Evolutionary conservation across 2,113 vertebrate species (phyloP).

Genomic region (Notiomystis cincta): DNA sequence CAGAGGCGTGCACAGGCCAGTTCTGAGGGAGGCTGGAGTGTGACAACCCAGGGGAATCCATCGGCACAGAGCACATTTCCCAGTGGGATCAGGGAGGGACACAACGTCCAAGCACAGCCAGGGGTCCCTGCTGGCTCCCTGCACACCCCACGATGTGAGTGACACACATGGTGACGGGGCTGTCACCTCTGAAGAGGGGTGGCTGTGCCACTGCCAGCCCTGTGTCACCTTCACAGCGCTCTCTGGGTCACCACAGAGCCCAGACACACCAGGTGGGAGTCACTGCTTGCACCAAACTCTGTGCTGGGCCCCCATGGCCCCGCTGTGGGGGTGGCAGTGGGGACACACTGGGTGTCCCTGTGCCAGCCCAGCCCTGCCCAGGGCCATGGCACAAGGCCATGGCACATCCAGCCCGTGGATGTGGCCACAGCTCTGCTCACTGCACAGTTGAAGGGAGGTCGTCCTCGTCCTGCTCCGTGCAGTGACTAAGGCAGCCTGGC

Average conservation of each 20-base stretch:
- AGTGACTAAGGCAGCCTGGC: constrained; percentile 31
- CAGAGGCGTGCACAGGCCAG: background rate
- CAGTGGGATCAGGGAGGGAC: background rate
- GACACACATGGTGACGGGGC: rapidly evolving
- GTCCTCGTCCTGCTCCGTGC: background rate
- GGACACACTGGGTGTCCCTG: background rate
- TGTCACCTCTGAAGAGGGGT: background rate
- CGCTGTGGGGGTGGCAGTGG: background rate
- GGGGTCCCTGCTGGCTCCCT: background rate
- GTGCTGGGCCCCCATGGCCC: rapidly evolving
- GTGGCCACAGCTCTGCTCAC: background rate
- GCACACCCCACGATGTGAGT: rapidly evolving
- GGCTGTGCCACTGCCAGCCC: background rate
- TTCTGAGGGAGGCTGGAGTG: background rate
- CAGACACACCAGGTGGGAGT: background rate
- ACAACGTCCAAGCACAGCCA: rapidly evolving
- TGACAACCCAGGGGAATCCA: rapidly evolving
- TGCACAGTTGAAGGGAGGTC: background rate
- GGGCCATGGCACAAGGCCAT: rapidly evolving
- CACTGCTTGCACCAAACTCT: background rate
- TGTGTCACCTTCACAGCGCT: background rate
- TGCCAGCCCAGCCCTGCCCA: background rate
- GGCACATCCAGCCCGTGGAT: background rate
- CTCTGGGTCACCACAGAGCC: background rate
- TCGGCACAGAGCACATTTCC: background rate